Base-by-base conservation (phyloP, 2,888 invertebrate species). In the Cotesia congregata region DNA sequence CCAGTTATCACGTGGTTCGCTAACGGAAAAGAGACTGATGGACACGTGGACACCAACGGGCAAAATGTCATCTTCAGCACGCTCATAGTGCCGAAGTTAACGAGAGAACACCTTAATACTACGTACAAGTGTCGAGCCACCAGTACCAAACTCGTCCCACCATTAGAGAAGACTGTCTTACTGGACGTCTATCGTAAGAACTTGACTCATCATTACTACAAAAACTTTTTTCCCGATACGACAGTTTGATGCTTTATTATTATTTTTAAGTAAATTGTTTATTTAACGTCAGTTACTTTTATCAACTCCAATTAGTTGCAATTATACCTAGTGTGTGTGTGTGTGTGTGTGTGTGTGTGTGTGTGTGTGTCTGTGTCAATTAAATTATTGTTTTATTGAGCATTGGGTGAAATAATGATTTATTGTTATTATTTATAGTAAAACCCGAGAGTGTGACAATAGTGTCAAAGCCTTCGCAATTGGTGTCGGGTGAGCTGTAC, bases 81-180 rank as follows among this genome's bases (percentile, higher is more conserved):
- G 77, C 90, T 97, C 83, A 94, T 94, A 87, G 92, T 96, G 82
- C 92, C 93, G 17, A 93, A 93, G 81, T 92, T 97, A 75, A 93
- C 92, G 82, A 91, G 96, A 81, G 93, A 93, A 79, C 94, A 96
- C 83, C 92, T 96, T 77, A 96, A 96, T 90, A 95, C 95, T 62
- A 95, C 95, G 50, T 96, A 94, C 91, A 95, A 95, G 89, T 97
- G 97, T 88, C 94, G 95, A 89, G 96, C 96, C 9, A 94, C 94
- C 77, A 97, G 97, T 88, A 96, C 96, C 67, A 95, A 96, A 89
- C 93, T 96, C 79, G 95, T 95, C 88, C 93, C 94, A 87, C 96
- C 97, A 6, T 93, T 94, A 76, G 96, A 96, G 89, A 94, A 95
- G 88, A 94, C 93, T 81, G 95, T 96, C 83, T 92, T 95, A 83